phyloP scores from a whole-genome alignment of 2,797 vertebrate species.

The Clarias pachynema region DNA sequence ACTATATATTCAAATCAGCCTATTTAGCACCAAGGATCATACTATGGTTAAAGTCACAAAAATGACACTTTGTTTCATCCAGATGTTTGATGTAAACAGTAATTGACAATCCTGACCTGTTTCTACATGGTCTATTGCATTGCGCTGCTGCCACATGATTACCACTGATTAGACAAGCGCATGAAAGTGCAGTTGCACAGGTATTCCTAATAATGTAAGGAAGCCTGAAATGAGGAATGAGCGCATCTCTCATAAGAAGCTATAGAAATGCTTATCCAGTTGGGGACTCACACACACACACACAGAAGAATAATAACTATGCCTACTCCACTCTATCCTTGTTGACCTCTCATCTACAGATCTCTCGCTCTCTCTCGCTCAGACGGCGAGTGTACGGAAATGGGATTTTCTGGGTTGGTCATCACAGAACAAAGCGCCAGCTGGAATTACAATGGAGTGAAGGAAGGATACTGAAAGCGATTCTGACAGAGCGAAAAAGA shows the following conservation, averaged over 20 bases:
- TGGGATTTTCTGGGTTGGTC: conserved; percentile 30
- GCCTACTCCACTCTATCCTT: conserved; percentile 8
- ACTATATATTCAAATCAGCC: too few relatives aligned
- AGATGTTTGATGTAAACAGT: background rate
- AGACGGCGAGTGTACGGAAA: conserved; percentile 41
- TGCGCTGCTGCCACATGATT: background rate
- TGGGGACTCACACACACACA: background rate
- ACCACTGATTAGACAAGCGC: background rate
- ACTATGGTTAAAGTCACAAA: background rate
- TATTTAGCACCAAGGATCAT: too few relatives aligned
- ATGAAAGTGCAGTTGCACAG: background rate
- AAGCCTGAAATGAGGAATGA: background rate
- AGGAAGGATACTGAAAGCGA: conserved; percentile 18
- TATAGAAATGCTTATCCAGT: background rate
- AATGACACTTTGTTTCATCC: background rate
- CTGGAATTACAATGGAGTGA: conserved; percentile 49
- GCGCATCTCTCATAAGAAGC: background rate
- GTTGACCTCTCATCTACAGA: conserved; percentile 36
- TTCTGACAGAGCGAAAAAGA: background rate
- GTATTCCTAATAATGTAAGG: background rate
- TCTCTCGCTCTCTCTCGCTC: conserved; percentile 23
- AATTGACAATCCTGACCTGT: background rate
- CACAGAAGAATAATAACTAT: conserved; percentile 32
- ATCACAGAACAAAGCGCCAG: conserved; percentile 45
- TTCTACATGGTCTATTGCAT: background rate